Conservation (phyloP, 2,888 invertebrate genomes). For the Phengaris alcon region DNA sequence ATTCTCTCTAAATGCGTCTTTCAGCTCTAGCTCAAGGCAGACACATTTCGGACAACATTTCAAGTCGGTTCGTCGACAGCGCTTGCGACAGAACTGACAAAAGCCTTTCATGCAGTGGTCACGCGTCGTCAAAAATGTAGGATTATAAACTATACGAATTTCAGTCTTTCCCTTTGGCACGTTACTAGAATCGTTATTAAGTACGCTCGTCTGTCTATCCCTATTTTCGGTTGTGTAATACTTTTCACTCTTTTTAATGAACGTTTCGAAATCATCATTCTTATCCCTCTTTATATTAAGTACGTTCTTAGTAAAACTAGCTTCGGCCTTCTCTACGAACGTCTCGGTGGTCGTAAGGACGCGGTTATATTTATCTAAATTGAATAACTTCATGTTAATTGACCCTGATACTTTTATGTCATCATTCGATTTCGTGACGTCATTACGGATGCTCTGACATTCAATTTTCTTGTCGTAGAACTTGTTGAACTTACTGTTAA, state of each 20-base stretch:
- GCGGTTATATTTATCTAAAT: conserved; percentile 65
- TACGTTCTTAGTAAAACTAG: conserved; percentile 65
- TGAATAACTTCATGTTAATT: conserved; percentile 66
- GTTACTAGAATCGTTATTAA: conserved; percentile 47
- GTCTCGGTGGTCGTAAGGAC: conserved; percentile 68
- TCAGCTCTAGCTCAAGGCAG: conserved; percentile 60
- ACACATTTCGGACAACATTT: conserved; percentile 65
- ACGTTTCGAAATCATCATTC: conserved; percentile 63
- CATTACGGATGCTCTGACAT: conserved; percentile 68
- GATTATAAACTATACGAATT: conserved; percentile 71
- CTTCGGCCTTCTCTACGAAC: conserved; percentile 61
- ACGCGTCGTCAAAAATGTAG: conserved; percentile 60
- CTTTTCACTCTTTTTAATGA: conserved; percentile 70
- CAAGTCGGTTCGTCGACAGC: conserved; percentile 59
- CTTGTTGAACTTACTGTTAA: conserved; percentile 61
- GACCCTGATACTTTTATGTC: conserved; percentile 65
- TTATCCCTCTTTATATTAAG: conserved; percentile 45
- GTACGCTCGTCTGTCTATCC: conserved; percentile 57
- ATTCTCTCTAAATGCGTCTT: conserved; percentile 62
- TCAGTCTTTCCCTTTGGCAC: conserved; percentile 59
- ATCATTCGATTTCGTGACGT: conserved; percentile 62
- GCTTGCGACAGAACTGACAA: conserved; percentile 58
- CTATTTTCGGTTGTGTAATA: conserved; percentile 63
- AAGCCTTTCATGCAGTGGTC: conserved; percentile 50
- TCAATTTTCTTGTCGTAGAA: conserved; percentile 64